A percentile compares a stretch with the other conserved stretches of the same genome.
phyloP scores from a whole-genome alignment of 1,140 invertebrate genomes.

The Drosophila quadrilineata region DNA sequence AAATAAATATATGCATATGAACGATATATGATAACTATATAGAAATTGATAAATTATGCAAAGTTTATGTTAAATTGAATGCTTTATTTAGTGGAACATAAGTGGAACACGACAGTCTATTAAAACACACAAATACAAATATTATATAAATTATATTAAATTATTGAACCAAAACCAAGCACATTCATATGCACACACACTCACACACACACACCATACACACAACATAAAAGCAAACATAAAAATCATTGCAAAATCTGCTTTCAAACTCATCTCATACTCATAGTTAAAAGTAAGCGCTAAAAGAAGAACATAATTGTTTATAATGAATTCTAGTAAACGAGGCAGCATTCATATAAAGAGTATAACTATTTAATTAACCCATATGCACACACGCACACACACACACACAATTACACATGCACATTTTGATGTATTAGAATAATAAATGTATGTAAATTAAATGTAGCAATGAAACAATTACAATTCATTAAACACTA shows the following conservation, averaged over 20 bases:
- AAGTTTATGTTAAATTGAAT: conserved; percentile 66
- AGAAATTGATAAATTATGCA: conserved; percentile 44
- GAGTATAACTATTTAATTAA: conserved; percentile 11
- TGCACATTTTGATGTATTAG: conserved; percentile 70
- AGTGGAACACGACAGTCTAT: conserved; percentile 34
- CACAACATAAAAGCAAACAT: conserved; percentile 44
- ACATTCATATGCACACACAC: conserved; percentile 49
- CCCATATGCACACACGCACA: conserved; percentile 13
- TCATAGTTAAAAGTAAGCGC: conserved; percentile 70
- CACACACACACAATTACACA: conserved; percentile 31
- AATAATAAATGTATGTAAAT: conserved; percentile 51
- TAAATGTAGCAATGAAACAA: conserved; percentile 38
- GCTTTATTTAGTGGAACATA: conserved; percentile 71
- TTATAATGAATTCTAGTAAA: conserved; percentile 31
- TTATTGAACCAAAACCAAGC: conserved; percentile 73
- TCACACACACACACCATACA: conserved; percentile 46
- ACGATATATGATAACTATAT: conserved; percentile 20
- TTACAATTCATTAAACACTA: conserved; percentile 35
- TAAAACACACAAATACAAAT: conserved; percentile 38
- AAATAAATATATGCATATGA: conserved; percentile 11
- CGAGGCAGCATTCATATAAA: conserved; percentile 49
- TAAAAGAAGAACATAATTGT: conserved; percentile 35
- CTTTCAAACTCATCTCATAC: conserved; percentile 78
- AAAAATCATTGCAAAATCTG: conserved; percentile 73
- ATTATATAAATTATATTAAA: conserved; percentile 78